Evolutionary conservation across 2,113 vertebrate genomes (phyloP), one percentile per base, ranked within the genome.

Genomic region (Campylorhamphus procurvoides): DNA sequence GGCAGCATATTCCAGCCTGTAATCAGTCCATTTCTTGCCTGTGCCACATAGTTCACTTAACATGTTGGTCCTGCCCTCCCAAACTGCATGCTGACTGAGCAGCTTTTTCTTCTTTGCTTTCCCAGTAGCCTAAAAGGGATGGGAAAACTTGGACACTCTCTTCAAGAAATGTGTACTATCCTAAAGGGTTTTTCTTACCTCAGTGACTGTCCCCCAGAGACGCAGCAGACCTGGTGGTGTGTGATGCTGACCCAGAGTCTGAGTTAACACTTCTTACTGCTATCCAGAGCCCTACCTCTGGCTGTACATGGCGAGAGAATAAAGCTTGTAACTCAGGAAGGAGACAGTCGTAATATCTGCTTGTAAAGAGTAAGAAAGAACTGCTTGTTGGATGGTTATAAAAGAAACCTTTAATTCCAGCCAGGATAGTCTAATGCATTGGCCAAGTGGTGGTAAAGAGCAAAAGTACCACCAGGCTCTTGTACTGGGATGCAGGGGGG

Each of bases 321-420:
- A 85, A 94, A 76, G 58, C 74, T 84, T 90, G 55, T 82, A 71
- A 59, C 37, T 95, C 1, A 7, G 78, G 66, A 63, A 87, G 75
- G 62, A 84, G 50, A 35, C 46, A 39, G 50, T 87, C 71, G 74
- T 91, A 93, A 7, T 91, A 91, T 91, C 87, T 82, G 72, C 58
- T 82, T 96, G 58, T 84, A 73, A 79, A 3, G 82, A 39, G 5
- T 77, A 85, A 96, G 93, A 97, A 96, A 94, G 94, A 91, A 16
- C 67, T 80, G 55, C 78, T 88, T 96, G 91, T 95, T 94, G 50
- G n/a, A 29, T 77, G 75, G 9, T 6, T 77, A 84, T 85, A 74
- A 96, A 95, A 87, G 92, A 69, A 5, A 75, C 66, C 79, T 95
- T 95, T 83, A 86, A 81, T 94, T 93, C 64, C 28, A 93, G 87